These are phyloP conservation scores for Rhyacophila evoluta DNA, from an alignment of 2,888 invertebrate genomes.

Conservation along the genomic window DNA sequence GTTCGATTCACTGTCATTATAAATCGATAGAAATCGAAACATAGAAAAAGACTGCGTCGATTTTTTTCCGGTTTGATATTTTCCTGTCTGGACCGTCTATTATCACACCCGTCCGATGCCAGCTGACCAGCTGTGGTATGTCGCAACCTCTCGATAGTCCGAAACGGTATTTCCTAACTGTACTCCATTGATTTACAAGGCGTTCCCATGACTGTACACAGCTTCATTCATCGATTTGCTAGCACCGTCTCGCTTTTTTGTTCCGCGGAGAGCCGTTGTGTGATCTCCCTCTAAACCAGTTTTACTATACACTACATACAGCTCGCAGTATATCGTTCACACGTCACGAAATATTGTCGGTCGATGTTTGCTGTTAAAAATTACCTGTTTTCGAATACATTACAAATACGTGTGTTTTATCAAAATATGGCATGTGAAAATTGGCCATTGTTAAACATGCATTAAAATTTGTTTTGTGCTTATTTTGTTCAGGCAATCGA, in stretches of 20 bases:
- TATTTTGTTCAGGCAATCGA: too few relatives aligned
- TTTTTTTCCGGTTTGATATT: background rate
- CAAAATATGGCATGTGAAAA: too few relatives aligned
- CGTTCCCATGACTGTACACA: constrained; percentile 50
- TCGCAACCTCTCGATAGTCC: constrained; percentile 29
- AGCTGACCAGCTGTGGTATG: constrained; percentile 24
- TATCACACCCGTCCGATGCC: background rate
- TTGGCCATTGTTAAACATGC: too few relatives aligned
- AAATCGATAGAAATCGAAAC: too few relatives aligned
- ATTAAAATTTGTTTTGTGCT: too few relatives aligned
- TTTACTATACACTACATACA: constrained; percentile 44
- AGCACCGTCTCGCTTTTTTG: constrained; percentile 26
- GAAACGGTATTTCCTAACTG: constrained; percentile 52
- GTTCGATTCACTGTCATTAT: too few relatives aligned
- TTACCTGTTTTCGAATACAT: too few relatives aligned
- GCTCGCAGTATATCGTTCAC: background rate
- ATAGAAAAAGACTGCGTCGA: too few relatives aligned
- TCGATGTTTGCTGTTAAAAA: too few relatives aligned
- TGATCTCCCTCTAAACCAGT: constrained; percentile 50
- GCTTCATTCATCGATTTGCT: constrained; percentile 46
- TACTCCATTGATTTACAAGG: constrained; percentile 51
- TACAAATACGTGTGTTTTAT: too few relatives aligned
- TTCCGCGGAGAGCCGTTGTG: constrained; percentile 26
- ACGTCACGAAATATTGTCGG: constrained; percentile 6
- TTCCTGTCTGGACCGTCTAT: background rate